phyloP scores from a whole-genome alignment of 2,113 vertebrate genomes.

The Clarias macrocephalus region DNA sequence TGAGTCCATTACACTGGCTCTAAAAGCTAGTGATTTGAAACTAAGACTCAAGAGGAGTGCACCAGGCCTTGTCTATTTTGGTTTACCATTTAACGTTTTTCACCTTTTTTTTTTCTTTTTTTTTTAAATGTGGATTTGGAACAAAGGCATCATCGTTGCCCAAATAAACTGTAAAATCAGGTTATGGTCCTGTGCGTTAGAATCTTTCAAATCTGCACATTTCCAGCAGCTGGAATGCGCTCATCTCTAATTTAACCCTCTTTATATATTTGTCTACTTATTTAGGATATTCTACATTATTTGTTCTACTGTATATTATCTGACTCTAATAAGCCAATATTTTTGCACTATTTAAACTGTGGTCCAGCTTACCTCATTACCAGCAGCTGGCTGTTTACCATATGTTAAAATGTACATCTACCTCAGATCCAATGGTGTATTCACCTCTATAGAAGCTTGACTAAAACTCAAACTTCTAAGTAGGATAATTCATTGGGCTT shows the following conservation, averaged over 20 bases:
- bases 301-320: not conserved
- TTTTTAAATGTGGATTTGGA: not conserved
- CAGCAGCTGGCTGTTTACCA: not conserved
- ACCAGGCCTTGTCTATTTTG: not conserved
- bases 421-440: not conserved
- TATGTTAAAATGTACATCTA: not conserved
- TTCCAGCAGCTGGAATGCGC: not conserved
- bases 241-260: not conserved
- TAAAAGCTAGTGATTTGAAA: not conserved
- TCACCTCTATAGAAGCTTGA: not conserved
- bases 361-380: not conserved
- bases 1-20: not conserved
- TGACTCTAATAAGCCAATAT: not conserved
- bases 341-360: not conserved
- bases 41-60: not conserved
- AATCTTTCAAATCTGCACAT: not conserved
- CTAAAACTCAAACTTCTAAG: not conserved
- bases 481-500: not conserved
- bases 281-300: not conserved
- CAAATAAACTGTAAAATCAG: not conserved
- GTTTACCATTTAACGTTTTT: not conserved
- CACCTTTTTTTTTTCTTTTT: too few relatives aligned
- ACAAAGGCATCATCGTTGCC: not conserved
- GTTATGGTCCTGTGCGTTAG: not conserved
- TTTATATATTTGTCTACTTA: not conserved